These are phyloP conservation scores for Steromphala cineraria DNA, from an alignment of 2,888 invertebrate species.

Conservation along the genomic window DNA sequence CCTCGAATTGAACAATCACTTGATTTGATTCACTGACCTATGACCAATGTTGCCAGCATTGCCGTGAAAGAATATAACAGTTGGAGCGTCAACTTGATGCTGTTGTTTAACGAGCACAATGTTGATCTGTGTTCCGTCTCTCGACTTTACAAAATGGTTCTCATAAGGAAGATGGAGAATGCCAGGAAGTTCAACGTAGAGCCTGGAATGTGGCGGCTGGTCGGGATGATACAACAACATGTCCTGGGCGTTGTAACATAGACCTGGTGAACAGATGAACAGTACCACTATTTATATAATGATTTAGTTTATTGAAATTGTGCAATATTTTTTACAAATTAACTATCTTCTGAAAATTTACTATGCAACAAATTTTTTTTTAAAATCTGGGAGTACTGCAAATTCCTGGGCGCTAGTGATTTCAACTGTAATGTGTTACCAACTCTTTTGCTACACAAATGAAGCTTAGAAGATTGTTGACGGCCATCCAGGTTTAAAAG, in stretches of 20 bases:
- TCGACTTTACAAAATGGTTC: slow-evolving; percentile 82
- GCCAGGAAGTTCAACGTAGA: slow-evolving; percentile 90
- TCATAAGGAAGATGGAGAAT: slow-evolving; percentile 89
- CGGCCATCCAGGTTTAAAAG: no score
- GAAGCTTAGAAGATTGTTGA: no score
- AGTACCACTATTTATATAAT: background rate
- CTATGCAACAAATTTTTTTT: no score
- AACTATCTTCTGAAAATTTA: no score
- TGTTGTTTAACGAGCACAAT: slow-evolving; percentile 75
- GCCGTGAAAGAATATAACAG: slow-evolving; percentile 93
- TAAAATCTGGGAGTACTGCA: no score
- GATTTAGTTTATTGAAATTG: no score
- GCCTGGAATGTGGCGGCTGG: slow-evolving; percentile 89
- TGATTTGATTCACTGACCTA: slow-evolving; percentile 69
- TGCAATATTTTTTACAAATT: no score
- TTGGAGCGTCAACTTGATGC: slow-evolving; percentile 79
- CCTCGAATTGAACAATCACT: background rate
- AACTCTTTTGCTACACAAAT: no score
- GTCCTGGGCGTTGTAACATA: slow-evolving; percentile 87
- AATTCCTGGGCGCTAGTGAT: no score
- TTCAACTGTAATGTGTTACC: no score
- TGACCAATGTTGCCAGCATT: slow-evolving; percentile 99
- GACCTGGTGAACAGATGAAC: slow-evolving; percentile 51
- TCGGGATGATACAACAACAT: slow-evolving; percentile 90
- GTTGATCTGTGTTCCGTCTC: slow-evolving; percentile 74